These are phyloP conservation scores for Nomada lathburiana DNA, from an alignment of 2,888 invertebrate genomes.

Conservation along the genomic window DNA sequence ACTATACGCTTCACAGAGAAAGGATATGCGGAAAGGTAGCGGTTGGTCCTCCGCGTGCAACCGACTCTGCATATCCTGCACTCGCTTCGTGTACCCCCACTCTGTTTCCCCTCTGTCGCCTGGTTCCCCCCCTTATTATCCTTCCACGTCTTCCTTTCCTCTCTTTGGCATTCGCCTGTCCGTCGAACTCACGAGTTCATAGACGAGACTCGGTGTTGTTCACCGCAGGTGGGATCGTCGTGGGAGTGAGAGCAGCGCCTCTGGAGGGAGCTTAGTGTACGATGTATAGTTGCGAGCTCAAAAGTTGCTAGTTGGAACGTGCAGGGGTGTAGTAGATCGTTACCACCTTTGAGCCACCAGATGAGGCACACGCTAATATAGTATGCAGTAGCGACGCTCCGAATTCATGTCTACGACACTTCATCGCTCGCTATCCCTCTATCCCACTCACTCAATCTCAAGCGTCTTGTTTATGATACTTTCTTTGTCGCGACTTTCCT, in stretches of 20 bases:
- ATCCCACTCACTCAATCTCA: no score
- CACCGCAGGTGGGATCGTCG: slow-evolving; percentile 66
- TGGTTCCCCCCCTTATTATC: not conserved
- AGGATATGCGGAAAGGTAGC: slow-evolving; percentile 74
- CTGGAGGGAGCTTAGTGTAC: not conserved
- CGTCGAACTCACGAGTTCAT: slow-evolving; percentile 68
- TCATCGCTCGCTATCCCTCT: no score
- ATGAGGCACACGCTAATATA: no score
- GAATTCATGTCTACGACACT: no score
- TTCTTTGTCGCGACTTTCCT: no score
- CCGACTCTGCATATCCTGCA: slow-evolving; percentile 47
- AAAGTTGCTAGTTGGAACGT: no score
- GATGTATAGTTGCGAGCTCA: not conserved
- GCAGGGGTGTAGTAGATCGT: slow-evolving; percentile 23
- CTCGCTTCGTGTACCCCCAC: slow-evolving; percentile 22
- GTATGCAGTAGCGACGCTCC: no score
- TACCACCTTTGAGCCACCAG: no score
- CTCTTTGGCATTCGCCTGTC: slow-evolving; percentile 29
- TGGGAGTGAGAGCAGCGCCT: slow-evolving; percentile 7
- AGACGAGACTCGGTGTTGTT: slow-evolving; percentile 69
- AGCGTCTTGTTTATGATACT: no score
- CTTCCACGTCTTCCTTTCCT: not conserved
- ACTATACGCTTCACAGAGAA: slow-evolving; percentile 70
- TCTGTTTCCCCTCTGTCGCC: slow-evolving; percentile 24
- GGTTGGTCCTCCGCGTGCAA: slow-evolving; percentile 47